A percentile compares a stretch with the other conserved stretches of the same genome.
Evolutionary conservation across 2,113 vertebrate genomes (phyloP).

Genomic region (Platanista minor): DNA sequence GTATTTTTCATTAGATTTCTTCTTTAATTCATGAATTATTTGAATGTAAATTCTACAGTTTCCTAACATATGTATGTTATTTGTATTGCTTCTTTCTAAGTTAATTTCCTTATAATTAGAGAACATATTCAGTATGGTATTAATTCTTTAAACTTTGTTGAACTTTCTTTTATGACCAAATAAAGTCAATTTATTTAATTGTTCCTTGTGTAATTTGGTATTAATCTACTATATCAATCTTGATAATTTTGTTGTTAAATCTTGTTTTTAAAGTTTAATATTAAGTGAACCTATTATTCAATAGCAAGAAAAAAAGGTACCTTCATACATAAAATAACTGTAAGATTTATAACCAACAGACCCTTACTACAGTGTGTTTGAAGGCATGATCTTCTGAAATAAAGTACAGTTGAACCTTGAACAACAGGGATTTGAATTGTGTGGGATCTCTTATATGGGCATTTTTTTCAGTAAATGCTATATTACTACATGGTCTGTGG

Average conservation of each 20-base stretch:
- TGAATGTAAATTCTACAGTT: neutral
- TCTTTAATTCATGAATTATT: neutral
- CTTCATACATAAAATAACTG: neutral
- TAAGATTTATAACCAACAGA: neutral
- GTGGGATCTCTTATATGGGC: neutral
- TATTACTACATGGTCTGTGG: neutral
- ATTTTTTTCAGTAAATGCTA: neutral
- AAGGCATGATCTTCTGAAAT: neutral
- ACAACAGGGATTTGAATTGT: neutral
- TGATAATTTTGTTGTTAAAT: neutral
- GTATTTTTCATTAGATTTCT: neutral
- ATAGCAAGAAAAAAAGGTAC: neutral
- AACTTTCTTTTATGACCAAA: neutral
- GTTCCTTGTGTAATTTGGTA: neutral
- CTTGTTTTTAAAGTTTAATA: neutral
- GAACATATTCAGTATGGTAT: neutral
- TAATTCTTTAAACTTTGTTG: neutral
- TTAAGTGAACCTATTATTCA: neutral
- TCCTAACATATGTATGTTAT: neutral
- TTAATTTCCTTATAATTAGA: neutral
- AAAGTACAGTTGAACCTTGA: neutral
- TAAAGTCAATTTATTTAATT: neutral
- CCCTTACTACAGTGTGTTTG: neutral
- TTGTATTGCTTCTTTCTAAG: neutral
- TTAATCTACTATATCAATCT: neutral